Conservation (phyloP, 1,140 invertebrate species). For the Nixonia krombeini region DNA sequence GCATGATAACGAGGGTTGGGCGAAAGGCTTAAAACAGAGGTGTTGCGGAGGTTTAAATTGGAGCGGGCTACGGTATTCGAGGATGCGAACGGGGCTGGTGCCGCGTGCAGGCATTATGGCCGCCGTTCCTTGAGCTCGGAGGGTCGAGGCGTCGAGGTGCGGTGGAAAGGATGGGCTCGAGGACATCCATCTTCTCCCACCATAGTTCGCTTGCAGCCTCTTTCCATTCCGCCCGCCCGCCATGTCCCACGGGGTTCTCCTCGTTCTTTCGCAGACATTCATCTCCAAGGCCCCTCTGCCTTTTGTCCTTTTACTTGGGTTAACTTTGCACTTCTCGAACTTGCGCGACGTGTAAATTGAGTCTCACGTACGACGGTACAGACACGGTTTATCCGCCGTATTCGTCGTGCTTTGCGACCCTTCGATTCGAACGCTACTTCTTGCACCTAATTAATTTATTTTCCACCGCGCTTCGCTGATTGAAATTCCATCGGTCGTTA, state of each 20-base stretch:
- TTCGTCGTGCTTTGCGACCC: constrained; percentile 54
- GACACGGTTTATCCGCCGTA: constrained; percentile 64
- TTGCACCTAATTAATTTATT: too few relatives aligned
- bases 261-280: constrained; percentile 56
- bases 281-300: constrained; percentile 56
- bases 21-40: constrained; percentile 61
- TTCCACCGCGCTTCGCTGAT: constrained; percentile 27
- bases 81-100: constrained; percentile 53
- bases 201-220: constrained; percentile 32
- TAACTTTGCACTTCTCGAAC: constrained; percentile 58
- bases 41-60: constrained; percentile 65
- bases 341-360: constrained; percentile 52
- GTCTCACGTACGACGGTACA: constrained; percentile 54
- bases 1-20: constrained; percentile 63
- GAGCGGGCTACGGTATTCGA: constrained; percentile 42
- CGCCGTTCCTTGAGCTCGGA: constrained; percentile 65
- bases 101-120: constrained; percentile 67
- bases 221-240: constrained; percentile 54
- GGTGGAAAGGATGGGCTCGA: constrained; percentile 61
- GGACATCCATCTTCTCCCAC: constrained; percentile 70
- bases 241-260: constrained; percentile 48
- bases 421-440: too few relatives aligned
- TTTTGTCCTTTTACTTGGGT: constrained; percentile 52
- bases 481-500: constrained; percentile 31
- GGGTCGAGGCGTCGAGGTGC: constrained; percentile 59